Percentiles rank a stretch among this genome's conserved stretches.
Evolutionary conservation across 1,140 invertebrate genomes (phyloP).

Genomic region (Drosophila ambigua): DNA sequence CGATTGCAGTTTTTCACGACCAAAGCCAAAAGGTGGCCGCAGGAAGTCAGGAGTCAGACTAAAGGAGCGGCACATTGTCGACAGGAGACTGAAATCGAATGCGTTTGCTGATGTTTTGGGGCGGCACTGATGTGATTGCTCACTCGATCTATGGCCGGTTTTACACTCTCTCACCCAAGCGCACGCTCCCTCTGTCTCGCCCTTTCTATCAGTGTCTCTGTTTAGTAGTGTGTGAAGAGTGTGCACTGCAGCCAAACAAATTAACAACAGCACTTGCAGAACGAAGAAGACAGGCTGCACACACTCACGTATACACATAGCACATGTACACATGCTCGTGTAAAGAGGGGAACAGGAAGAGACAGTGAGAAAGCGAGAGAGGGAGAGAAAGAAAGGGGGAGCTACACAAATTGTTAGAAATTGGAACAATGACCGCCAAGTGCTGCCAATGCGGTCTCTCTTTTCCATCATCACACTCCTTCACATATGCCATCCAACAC

Average conservation of each 20-base stretch:
- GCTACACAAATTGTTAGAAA: constrained; percentile 70
- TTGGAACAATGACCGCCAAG: constrained; percentile 80
- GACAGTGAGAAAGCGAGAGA: neutral
- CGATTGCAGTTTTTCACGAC: too few relatives aligned
- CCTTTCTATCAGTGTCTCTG: constrained; percentile 11
- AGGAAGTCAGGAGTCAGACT: too few relatives aligned
- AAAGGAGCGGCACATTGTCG: too few relatives aligned
- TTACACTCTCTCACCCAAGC: neutral
- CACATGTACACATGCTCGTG: neutral
- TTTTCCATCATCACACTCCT: neutral
- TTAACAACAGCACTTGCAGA: constrained; percentile 77
- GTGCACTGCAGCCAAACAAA: constrained; percentile 71
- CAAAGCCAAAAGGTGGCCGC: too few relatives aligned
- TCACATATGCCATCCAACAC: constrained; percentile 27
- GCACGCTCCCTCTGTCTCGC: too few relatives aligned
- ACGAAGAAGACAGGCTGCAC: constrained; percentile 19
- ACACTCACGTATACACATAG: constrained; percentile 19
- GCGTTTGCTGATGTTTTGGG: constrained; percentile 11
- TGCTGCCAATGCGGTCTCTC: constrained; percentile 35
- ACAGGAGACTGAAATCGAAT: constrained; percentile 12
- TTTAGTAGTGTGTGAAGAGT: constrained; percentile 69
- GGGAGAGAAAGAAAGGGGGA: constrained; percentile 21
- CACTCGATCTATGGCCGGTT: constrained; percentile 25
- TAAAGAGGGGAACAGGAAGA: constrained; percentile 2
- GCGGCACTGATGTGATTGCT: too few relatives aligned